Percentiles rank a stretch among this genome's conserved stretches.
phyloP scores from a whole-genome alignment of 1,140 invertebrate genomes.

The Homalodisca vitripennis region DNA sequence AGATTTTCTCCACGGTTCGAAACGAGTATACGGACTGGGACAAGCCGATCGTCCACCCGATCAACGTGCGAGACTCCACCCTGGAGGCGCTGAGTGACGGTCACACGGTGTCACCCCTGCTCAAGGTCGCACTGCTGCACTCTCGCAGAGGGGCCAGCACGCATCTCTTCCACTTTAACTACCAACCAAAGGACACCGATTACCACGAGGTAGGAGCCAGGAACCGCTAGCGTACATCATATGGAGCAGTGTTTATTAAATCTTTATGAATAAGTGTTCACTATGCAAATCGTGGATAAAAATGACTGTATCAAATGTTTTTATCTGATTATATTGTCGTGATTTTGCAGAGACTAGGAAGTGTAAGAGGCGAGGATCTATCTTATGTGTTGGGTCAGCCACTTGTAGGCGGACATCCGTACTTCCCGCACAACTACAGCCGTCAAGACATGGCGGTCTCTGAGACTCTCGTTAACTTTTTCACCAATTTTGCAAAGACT shows the following conservation, averaged over 20 bases:
- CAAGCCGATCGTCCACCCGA: conserved; percentile 78
- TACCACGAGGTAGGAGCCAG: conserved; percentile 72
- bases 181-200: conserved; percentile 72
- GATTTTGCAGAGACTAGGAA: conserved; percentile 65
- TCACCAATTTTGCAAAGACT: conserved; percentile 73
- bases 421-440: conserved; percentile 70
- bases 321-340: no score
- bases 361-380: conserved; percentile 81
- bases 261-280: no score
- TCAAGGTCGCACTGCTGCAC: conserved; percentile 68
- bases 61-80: conserved; percentile 80
- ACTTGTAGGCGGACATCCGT: conserved; percentile 64
- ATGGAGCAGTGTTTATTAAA: no score
- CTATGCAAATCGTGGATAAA: no score
- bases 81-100: conserved; percentile 87
- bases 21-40: conserved; percentile 95
- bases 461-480: conserved; percentile 69
- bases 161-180: conserved; percentile 78
- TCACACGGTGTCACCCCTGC: conserved; percentile 68
- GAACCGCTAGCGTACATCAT: no score
- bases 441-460: conserved; percentile 71
- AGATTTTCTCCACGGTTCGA: conserved; percentile 85
- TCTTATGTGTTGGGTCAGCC: conserved; percentile 86
- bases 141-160: conserved; percentile 65
- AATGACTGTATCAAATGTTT: no score